These are phyloP conservation scores for Leiothrix lutea DNA, from an alignment of 2,113 vertebrate genomes.

Conservation along the genomic window DNA sequence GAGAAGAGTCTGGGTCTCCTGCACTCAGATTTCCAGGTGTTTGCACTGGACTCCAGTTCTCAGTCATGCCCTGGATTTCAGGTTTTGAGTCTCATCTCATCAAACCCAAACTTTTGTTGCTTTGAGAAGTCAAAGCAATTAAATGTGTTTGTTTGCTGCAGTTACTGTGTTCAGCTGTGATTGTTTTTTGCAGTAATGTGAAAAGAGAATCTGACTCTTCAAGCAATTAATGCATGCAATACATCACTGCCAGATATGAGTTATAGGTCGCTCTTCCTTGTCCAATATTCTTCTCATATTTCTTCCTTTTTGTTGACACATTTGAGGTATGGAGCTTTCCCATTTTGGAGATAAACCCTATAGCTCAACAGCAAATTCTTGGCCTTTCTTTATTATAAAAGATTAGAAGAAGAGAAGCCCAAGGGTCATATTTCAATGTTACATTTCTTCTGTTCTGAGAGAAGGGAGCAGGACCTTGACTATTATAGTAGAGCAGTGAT, in stretches of 20 bases:
- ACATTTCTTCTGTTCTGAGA: conserved; percentile 53
- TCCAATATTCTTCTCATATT: conserved; percentile 34
- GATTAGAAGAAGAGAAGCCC: conserved; percentile 44
- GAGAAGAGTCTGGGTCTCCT: background rate
- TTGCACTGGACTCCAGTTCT: background rate
- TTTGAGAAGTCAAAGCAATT: background rate
- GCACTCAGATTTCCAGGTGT: background rate
- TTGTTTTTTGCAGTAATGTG: conserved; percentile 47
- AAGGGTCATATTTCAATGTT: conserved; percentile 69
- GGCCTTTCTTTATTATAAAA: conserved; percentile 63
- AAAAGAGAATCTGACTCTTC: conserved; percentile 59
- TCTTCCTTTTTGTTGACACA: conserved; percentile 39
- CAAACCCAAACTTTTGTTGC: background rate
- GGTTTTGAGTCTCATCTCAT: background rate
- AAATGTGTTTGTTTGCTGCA: background rate
- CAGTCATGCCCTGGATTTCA: background rate
- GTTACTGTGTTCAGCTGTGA: conserved; percentile 33
- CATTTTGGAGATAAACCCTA: conserved; percentile 64
- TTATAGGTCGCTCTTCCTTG: conserved; percentile 41
- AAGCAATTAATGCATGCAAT: conserved; percentile 52
- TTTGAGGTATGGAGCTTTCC: conserved; percentile 53
- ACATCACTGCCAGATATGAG: conserved; percentile 35
- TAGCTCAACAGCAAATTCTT: conserved; percentile 68
- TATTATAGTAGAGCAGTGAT: conserved; percentile 59
- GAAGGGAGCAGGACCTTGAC: conserved; percentile 67